Conservation (phyloP, 1,140 invertebrate species). For the Pseudomyrmex concolor region DNA sequence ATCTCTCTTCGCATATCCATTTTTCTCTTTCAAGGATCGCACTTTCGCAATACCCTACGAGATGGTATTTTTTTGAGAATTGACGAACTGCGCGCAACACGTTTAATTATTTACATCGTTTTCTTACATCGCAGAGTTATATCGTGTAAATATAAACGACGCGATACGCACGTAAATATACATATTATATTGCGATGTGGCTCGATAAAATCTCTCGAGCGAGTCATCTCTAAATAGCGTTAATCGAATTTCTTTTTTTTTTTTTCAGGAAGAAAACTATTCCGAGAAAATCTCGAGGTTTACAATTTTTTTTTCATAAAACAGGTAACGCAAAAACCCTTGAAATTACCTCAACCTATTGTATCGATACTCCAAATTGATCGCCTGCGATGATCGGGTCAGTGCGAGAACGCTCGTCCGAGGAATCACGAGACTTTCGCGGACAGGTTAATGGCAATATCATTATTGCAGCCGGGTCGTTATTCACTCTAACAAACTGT, state of each 20-base stretch:
- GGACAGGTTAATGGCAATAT: conserved; percentile 82
- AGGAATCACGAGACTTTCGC: conserved; percentile 74
- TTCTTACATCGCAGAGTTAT: too few relatives aligned
- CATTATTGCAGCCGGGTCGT: conserved; percentile 79
- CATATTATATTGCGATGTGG: too few relatives aligned
- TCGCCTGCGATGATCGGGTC: conserved; percentile 4
- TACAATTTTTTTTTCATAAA: too few relatives aligned
- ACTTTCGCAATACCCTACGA: neutral
- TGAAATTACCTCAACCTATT: neutral
- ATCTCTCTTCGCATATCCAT: neutral
- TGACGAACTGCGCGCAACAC: neutral
- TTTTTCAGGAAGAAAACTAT: too few relatives aligned
- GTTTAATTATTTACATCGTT: too few relatives aligned
- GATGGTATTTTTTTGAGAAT: neutral
- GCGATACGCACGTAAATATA: too few relatives aligned
- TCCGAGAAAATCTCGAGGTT: too few relatives aligned
- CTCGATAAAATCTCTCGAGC: too few relatives aligned
- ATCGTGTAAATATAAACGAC: too few relatives aligned
- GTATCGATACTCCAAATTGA: conserved; percentile 34
- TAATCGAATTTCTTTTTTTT: too few relatives aligned
- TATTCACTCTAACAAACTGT: conserved; percentile 82
- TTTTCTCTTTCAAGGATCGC: neutral
- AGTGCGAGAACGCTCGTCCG: conserved; percentile 15
- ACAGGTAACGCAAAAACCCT: too few relatives aligned
- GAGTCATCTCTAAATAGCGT: too few relatives aligned